Base-by-base conservation (phyloP, 2,888 invertebrate species). In the Tenthredo mesomela region DNA sequence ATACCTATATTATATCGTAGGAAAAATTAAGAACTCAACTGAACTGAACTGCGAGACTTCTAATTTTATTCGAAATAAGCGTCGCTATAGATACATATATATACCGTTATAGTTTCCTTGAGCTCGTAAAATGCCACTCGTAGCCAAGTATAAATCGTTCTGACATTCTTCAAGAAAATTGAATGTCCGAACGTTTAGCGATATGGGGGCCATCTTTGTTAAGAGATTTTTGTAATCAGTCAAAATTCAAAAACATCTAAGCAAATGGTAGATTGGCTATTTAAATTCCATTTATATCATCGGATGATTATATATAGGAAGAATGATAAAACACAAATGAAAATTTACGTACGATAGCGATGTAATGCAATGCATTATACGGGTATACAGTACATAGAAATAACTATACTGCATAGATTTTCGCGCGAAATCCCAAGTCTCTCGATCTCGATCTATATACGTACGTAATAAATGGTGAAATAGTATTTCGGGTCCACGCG, bases 21-120 rank as follows among this genome's bases (percentile, higher is more conserved):
- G 25, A 77, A 18, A 80, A 18, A 78, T 78, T 21, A 78, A 50
- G 54, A 78, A 54, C n/a, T n/a, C n/a, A n/a, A n/a, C 43, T 43
- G 43, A 43, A 43, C 37, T 5, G 37, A 40, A 54, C 47, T 47
- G 43, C 47, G 75, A 2, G 77, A 58, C 29, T 78, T 80, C 80
- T 80, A 37, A 80, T 80, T 80, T 80, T 80, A 80, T 80, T 80
- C 80, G 58, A 61, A 61, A 80, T 61, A 73, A 21, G 43, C 40
- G 40, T 73, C 43, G 40, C 73, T 73, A 33, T 73, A 33, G 67
- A 18, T 29, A 67, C 15, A 25, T 40, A 67, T 15, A 21, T n/a
- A 73, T 21, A 25, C 7, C 18, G 21, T n/a, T 33, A 9, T 54
- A 18, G 50, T 47, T 29, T 15, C 54, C 29, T 40, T 50, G 54